Conservation (phyloP, 37 sponge, comb jelly and placozoan genomes). For the Lycopodina hypogea region DNA sequence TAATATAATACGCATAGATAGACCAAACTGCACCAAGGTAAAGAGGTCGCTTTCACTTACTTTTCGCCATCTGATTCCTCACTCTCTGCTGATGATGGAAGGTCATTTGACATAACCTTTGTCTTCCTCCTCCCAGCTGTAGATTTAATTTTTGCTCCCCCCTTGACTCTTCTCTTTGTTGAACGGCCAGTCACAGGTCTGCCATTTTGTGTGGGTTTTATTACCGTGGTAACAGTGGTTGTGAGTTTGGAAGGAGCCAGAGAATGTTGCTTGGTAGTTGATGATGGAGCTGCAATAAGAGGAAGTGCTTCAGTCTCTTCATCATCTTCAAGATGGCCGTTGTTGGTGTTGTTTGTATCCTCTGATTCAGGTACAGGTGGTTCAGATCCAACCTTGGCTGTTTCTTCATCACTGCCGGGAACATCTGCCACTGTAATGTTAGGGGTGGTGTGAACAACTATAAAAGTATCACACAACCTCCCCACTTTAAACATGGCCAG, state of each 20-base stretch:
- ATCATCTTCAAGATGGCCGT: too few species aligned
- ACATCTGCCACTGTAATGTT: too few species aligned
- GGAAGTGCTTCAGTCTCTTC: too few species aligned
- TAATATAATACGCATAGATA: too few species aligned
- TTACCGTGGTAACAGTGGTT: not conserved
- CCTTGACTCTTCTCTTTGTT: not conserved
- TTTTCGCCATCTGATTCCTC: constrained; percentile 32
- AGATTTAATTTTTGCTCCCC: not conserved
- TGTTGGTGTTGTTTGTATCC: too few species aligned
- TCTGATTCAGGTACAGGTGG: too few species aligned
- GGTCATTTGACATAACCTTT: not conserved
- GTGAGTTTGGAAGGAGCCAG: not conserved
- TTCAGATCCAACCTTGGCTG: too few species aligned
- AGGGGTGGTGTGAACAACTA: too few species aligned
- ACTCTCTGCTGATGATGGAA: not conserved
- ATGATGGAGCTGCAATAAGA: too few species aligned
- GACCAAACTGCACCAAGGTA: not conserved
- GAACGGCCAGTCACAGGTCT: too few species aligned
- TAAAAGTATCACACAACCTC: not conserved
- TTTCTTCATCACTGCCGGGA: too few species aligned
- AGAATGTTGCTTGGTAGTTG: too few species aligned
- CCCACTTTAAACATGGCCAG: not conserved
- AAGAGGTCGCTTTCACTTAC: not conserved
- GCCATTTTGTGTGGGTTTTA: not conserved
- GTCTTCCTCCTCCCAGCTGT: not conserved